A percentile compares a stretch with the other conserved stretches of the same genome.
phyloP scores from a whole-genome alignment of 2,113 vertebrate species.

The Triplophysa tibetana region DNA sequence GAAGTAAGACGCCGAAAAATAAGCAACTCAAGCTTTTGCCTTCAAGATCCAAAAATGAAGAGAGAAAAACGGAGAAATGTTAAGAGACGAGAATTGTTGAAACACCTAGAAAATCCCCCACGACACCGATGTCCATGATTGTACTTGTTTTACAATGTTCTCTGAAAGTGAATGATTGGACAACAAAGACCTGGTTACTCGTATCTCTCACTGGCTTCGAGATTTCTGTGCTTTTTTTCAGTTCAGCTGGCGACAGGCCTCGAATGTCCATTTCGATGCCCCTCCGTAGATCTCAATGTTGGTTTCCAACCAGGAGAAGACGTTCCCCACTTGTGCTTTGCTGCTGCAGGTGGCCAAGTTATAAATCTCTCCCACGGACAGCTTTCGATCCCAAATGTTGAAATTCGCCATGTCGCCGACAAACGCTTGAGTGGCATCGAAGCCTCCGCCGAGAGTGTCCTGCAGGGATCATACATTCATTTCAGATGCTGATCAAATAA shows the following conservation, averaged over 20 bases:
- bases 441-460: conserved; percentile 94
- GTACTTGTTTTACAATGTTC: conserved; percentile 51
- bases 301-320: conserved; percentile 92
- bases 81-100: conserved; percentile 56
- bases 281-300: conserved; percentile 94
- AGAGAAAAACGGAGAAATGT: conserved; percentile 17
- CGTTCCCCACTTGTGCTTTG: conserved; percentile 89
- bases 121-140: conserved; percentile 52
- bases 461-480: conserved; percentile 57
- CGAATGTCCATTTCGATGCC: conserved; percentile 96
- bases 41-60: conserved; percentile 24
- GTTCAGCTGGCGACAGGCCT: conserved; percentile 96
- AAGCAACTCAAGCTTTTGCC: conserved; percentile 14
- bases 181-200: conserved; percentile 57
- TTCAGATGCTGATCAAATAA: conserved; percentile 29
- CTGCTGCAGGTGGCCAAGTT: conserved; percentile 93
- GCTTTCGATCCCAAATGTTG: conserved; percentile 96
- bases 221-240: conserved; percentile 65
- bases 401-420: conserved; percentile 95
- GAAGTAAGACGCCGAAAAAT: neutral
- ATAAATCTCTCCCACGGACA: conserved; percentile 90
- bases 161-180: conserved; percentile 50
- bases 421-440: conserved; percentile 97
- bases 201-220: conserved; percentile 39
- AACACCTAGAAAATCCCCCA: conserved; percentile 63